These are phyloP conservation scores for Percopsis omiscomaycus DNA, from an alignment of 2,797 vertebrate genomes.

Conservation along the genomic window DNA sequence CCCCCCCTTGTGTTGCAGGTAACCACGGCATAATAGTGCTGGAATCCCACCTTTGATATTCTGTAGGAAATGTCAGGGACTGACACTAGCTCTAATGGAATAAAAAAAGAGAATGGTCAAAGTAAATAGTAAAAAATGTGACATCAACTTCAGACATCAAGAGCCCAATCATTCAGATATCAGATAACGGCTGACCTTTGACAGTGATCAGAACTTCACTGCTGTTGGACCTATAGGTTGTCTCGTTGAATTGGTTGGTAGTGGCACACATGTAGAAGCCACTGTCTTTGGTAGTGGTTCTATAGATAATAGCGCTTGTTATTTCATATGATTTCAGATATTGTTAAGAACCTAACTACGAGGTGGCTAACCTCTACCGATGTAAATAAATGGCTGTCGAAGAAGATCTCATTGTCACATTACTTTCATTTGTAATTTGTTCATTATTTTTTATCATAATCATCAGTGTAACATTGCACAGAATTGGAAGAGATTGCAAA, in stretches of 20 bases:
- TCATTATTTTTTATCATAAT: too few relatives aligned
- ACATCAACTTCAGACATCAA: not conserved
- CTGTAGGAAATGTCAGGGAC: slow-evolving; percentile 56
- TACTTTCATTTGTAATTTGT: not conserved
- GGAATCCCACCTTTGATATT: slow-evolving; percentile 41
- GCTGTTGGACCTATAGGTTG: slow-evolving; percentile 33
- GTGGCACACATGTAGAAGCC: slow-evolving; percentile 67
- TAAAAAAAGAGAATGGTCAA: not conserved
- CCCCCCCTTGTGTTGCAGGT: slow-evolving; percentile 62
- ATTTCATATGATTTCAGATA: not conserved
- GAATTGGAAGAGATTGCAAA: too few relatives aligned
- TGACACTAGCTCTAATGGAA: slow-evolving; percentile 59
- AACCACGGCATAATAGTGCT: slow-evolving; percentile 43
- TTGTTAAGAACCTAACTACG: not conserved
- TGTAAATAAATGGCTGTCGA: not conserved
- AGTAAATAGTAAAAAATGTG: not conserved
- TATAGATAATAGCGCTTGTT: slow-evolving; percentile 21
- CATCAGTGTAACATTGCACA: too few relatives aligned
- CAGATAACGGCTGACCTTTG: slow-evolving; percentile 57
- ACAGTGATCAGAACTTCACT: slow-evolving; percentile 41
- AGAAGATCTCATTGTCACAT: not conserved
- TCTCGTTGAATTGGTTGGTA: slow-evolving; percentile 53
- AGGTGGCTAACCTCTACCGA: not conserved
- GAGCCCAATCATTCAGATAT: not conserved
- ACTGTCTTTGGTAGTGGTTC: slow-evolving; percentile 45